Evolutionary conservation across 2,113 vertebrate species (phyloP), one percentile per base, ranked within the genome.

Genomic region (Tachysurus fulvidraco): DNA sequence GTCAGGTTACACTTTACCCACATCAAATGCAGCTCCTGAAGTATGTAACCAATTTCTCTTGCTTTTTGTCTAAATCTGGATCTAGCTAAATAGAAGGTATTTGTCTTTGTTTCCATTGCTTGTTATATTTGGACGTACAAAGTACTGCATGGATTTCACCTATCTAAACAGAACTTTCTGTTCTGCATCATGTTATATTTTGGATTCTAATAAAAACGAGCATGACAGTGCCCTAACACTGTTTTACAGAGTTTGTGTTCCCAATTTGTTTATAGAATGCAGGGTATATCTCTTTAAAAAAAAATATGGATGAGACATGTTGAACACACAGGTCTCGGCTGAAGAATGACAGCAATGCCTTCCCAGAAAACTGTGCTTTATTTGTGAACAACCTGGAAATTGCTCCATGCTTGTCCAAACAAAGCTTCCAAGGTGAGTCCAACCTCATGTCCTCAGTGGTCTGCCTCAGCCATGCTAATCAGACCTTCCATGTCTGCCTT

Each of bases 11-110:
- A 74, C 41, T 74, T 21, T 74, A 46, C 3, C 11, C 71, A 74
- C 71, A 74, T 74, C 71, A 74, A 74, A 74, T 74, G 71, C 41
- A 46, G 71, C 71, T 74, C 71, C 21, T 74, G 41, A 74, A 46
- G 21, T 46, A 74, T 74, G 41, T 74, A 25, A 74, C 71, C 71
- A 3, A 74, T 74, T 74, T 74, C 71, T 74, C 21, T 74, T 25
- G 11, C 21, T 25, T 74, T 74, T 74, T 74, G 19, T 50, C 7
- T 74, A 17, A 25, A 74, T 74, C 41, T 50, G 41, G 19, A 74
- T 44, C 71, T 74, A 74, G 1, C 41, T 46, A 46, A 74, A 74
- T 74, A 25, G 41, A 74, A 74, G 0, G 13, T 13, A 44, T 44
- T 73, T 41, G 69, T 73, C 41, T 74, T 74, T 25, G 67, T 74